These are phyloP conservation scores for Pomacea maculata DNA, from an alignment of 1,140 invertebrate species.

Conservation along the genomic window DNA sequence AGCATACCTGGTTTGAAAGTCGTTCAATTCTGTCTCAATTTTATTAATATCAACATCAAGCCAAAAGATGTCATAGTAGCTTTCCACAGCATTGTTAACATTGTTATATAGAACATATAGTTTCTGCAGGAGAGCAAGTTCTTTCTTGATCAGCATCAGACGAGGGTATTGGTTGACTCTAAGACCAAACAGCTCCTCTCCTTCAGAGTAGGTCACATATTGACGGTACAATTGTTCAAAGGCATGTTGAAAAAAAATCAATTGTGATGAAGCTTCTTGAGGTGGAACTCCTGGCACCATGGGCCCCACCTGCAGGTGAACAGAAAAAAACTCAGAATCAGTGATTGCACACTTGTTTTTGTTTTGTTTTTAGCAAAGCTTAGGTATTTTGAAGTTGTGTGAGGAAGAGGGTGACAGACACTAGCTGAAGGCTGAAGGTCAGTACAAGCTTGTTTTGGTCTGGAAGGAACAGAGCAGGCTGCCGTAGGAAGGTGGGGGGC, in stretches of 20 bases:
- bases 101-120: constrained; percentile 95
- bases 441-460: too few relatives aligned
- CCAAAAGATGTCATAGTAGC: constrained; percentile 96
- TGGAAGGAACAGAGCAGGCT: too few relatives aligned
- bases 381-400: too few relatives aligned
- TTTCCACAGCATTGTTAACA: constrained; percentile 92
- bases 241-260: constrained; percentile 72
- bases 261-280: constrained; percentile 87
- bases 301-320: constrained; percentile 72
- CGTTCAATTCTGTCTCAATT: constrained; percentile 95
- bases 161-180: constrained; percentile 91
- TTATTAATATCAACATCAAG: constrained; percentile 95
- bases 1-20: constrained; percentile 88
- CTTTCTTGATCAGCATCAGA: constrained; percentile 88
- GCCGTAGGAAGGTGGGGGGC: too few relatives aligned
- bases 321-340: neutral
- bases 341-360: too few relatives aligned
- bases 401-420: too few relatives aligned
- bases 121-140: constrained; percentile 91
- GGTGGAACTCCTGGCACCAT: constrained; percentile 91
- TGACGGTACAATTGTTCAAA: constrained; percentile 95
- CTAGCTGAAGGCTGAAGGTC: too few relatives aligned
- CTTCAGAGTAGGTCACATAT: constrained; percentile 88
- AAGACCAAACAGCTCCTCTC: constrained; percentile 91
- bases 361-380: too few relatives aligned